Conservation (phyloP, 2,113 vertebrate species). For the Nycticebus coucang region DNA sequence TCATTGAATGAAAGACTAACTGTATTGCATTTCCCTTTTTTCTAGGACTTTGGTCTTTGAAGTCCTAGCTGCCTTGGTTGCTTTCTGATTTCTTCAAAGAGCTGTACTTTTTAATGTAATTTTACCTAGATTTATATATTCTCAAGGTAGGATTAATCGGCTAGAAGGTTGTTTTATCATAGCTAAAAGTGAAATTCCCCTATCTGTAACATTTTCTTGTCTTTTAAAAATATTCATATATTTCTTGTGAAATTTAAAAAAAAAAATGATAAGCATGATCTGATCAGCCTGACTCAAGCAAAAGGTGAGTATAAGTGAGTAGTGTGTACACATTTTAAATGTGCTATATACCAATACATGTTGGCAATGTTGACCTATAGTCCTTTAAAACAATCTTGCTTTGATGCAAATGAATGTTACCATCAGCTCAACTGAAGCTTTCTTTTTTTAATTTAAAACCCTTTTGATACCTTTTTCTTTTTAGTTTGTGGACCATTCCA, state of each 20-base stretch:
- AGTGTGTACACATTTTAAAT: background rate
- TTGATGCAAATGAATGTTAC: background rate
- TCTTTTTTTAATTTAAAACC: background rate
- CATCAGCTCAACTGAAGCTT: background rate
- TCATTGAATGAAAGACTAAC: background rate
- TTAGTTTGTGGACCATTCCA: background rate
- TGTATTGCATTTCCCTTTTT: background rate
- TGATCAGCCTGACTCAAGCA: background rate
- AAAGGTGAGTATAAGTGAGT: background rate
- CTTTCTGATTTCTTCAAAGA: background rate
- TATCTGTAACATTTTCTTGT: background rate
- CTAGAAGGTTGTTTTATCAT: background rate
- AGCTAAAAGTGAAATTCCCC: background rate
- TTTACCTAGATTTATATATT: background rate
- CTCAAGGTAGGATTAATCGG: background rate
- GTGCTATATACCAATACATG: background rate
- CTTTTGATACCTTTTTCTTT: background rate
- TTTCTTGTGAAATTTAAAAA: background rate
- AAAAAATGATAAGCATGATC: background rate
- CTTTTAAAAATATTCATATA: background rate
- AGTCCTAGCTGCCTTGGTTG: background rate
- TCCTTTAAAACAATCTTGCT: background rate
- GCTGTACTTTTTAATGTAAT: background rate
- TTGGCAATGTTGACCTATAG: background rate
- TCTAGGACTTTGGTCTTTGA: background rate